These are phyloP conservation scores for Gymnoscopelus microlampas DNA, from an alignment of 2,797 vertebrate genomes.

Conservation along the genomic window DNA sequence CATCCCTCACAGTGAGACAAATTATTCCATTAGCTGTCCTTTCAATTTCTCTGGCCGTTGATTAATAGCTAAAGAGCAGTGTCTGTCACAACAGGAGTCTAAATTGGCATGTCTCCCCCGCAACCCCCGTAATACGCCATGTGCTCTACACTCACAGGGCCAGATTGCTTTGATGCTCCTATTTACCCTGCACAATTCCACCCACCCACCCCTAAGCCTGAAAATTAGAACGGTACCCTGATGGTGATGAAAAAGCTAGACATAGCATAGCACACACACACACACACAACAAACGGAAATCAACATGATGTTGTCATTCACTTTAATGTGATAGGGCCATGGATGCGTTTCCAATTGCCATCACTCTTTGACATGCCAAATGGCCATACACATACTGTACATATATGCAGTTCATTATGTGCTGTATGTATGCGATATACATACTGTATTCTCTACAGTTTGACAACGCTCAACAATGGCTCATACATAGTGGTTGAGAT, in stretches of 20 bases:
- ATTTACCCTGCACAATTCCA: constrained; percentile 51
- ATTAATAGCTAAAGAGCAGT: constrained; percentile 70
- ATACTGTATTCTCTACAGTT: constrained; percentile 2
- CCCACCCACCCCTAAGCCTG: constrained; percentile 10
- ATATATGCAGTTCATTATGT: no score
- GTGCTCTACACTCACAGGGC: constrained; percentile 28
- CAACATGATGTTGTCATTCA: constrained; percentile 51
- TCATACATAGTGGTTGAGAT: constrained; percentile 18
- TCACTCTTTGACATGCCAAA: constrained; percentile 29
- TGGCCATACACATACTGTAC: constrained; percentile 4
- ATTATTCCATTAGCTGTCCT: constrained; percentile 69
- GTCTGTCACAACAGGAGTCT: constrained; percentile 63
- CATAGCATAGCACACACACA: constrained; percentile 11
- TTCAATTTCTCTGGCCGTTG: constrained; percentile 68
- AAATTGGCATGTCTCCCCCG: constrained; percentile 52
- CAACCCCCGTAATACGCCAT: constrained; percentile 51
- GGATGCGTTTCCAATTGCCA: constrained; percentile 46
- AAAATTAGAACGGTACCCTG: constrained; percentile 42
- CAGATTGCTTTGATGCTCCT: constrained; percentile 64
- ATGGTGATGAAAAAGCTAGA: constrained; percentile 43
- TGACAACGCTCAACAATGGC: constrained; percentile 42
- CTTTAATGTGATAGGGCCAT: constrained; percentile 39
- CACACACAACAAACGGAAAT: constrained; percentile 47
- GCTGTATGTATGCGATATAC: no score
- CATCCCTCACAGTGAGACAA: constrained; percentile 66